Conservation (phyloP, 2,888 invertebrate genomes). For the Arctia plantaginis region DNA sequence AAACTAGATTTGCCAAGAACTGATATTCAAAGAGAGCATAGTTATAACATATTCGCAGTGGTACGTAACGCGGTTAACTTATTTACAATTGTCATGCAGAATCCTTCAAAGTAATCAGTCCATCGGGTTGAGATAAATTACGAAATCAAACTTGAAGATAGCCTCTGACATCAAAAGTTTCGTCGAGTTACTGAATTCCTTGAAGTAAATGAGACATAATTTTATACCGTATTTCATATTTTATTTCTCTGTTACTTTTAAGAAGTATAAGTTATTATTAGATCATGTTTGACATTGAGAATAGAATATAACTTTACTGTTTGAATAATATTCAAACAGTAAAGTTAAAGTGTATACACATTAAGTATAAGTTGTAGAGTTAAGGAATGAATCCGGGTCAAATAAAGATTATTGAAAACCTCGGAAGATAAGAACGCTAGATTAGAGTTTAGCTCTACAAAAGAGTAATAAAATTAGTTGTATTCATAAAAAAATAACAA, state of each 20-base stretch:
- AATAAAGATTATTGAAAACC: neutral
- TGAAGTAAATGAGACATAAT: slow-evolving; percentile 55
- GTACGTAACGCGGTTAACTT: slow-evolving; percentile 25
- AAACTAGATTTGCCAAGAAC: neutral
- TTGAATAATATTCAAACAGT: too few species aligned
- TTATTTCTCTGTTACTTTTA: slow-evolving; percentile 48
- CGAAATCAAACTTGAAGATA: slow-evolving; percentile 50
- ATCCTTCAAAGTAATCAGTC: slow-evolving; percentile 55
- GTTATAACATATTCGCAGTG: slow-evolving; percentile 25
- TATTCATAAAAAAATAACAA: too few species aligned
- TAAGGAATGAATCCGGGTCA: too few species aligned
- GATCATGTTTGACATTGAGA: slow-evolving; percentile 25
- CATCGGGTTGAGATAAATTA: slow-evolving; percentile 54
- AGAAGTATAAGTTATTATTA: slow-evolving; percentile 38
- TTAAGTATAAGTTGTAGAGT: too few species aligned
- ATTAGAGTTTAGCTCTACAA: neutral
- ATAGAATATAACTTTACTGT: neutral
- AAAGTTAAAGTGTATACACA: too few species aligned
- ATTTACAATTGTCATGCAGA: slow-evolving; percentile 45
- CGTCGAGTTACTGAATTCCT: slow-evolving; percentile 63
- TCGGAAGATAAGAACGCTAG: neutral
- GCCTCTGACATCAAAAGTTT: slow-evolving; percentile 53
- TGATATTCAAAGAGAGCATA: neutral
- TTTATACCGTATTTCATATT: slow-evolving; percentile 59
- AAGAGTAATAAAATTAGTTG: neutral